Evolutionary conservation across 2,888 invertebrate species (phyloP).

Genomic region (Limnephilus auricula): DNA sequence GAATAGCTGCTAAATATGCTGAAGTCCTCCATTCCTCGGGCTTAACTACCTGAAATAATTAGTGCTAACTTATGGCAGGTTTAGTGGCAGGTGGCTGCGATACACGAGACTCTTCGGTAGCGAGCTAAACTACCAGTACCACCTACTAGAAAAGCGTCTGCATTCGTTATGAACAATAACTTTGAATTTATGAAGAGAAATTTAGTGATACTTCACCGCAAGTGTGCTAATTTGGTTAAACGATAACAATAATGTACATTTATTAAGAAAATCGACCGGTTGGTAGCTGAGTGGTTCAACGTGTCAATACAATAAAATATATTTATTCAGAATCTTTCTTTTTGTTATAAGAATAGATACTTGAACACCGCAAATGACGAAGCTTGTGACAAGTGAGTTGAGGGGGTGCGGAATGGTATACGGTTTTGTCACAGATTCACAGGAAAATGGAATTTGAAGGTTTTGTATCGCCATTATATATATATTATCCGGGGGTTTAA

Average conservation of each 20-base stretch:
- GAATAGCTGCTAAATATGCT: not conserved
- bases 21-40: not conserved
- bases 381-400: no score
- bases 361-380: no score
- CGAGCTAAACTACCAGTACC: not conserved
- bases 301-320: no score
- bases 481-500: no score
- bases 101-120: not conserved
- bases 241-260: not conserved
- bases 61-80: not conserved
- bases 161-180: not conserved
- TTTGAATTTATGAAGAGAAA: not conserved
- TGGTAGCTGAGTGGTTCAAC: not conserved
- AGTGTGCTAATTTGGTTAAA: not conserved
- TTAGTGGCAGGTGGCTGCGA: not conserved
- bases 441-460: no score
- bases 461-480: no score
- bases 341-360: no score
- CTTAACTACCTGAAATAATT: not conserved
- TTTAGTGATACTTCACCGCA: not conserved
- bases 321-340: no score
- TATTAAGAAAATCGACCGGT: not conserved
- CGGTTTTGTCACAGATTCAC: no score
- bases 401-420: no score
- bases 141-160: not conserved